A percentile compares a stretch with the other conserved stretches of the same genome.
These are phyloP conservation scores for Neoarius graeffei DNA, from an alignment of 2,113 vertebrate species.

Conservation along the genomic window DNA sequence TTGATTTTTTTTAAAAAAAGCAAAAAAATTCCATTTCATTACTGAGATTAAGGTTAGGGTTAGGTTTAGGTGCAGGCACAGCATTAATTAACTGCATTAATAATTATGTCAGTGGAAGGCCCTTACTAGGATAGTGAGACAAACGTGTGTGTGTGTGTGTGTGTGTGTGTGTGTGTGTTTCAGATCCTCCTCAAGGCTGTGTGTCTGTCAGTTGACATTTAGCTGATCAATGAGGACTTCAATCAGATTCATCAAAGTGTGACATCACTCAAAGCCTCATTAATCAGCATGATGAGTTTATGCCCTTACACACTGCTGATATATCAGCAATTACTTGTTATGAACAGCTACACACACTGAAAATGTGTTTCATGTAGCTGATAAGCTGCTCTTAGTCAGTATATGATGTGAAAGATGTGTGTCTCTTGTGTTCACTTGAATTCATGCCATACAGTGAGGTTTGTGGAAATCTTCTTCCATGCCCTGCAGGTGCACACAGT, in stretches of 20 bases:
- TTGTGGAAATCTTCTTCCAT: background rate
- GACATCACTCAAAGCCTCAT: conserved; percentile 31
- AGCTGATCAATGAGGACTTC: conserved; percentile 24
- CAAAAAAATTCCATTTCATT: too few species aligned
- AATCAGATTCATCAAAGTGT: conserved; percentile 31
- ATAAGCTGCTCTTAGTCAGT: background rate
- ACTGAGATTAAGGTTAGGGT: too few species aligned
- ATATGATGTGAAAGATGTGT: background rate
- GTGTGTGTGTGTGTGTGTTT: background rate
- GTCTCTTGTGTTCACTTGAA: background rate
- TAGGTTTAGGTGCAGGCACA: too few species aligned
- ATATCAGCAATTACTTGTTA: conserved; percentile 10
- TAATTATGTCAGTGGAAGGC: too few species aligned
- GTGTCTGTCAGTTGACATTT: conserved; percentile 23
- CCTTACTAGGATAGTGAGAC: too few species aligned
- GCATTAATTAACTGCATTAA: too few species aligned
- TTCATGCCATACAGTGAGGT: background rate
- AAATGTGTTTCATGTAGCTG: background rate
- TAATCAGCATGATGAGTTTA: conserved; percentile 23
- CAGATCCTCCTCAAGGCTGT: background rate
- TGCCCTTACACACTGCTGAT: conserved; percentile 14
- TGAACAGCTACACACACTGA: background rate
- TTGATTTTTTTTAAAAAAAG: too few species aligned
- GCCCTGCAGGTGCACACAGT: background rate
- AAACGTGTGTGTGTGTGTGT: conserved; percentile 15